Evolutionary conservation across 2,797 vertebrate species (phyloP).

Genomic region (Tinamus major): DNA sequence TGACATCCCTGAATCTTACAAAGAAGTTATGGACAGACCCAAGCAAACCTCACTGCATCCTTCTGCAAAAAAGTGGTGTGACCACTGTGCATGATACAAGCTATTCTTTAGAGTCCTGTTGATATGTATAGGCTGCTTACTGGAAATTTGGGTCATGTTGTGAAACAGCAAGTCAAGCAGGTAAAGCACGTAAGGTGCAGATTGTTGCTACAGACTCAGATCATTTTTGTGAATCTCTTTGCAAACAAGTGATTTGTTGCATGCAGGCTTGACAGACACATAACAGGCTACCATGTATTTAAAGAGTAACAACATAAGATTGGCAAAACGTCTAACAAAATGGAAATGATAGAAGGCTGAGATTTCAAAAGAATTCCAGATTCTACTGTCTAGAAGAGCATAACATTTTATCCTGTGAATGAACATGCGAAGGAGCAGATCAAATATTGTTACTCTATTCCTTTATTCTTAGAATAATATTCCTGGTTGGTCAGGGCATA

Average conservation of each 20-base stretch:
- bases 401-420: background rate
- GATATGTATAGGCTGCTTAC: background rate
- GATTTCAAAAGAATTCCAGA: background rate
- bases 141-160: background rate
- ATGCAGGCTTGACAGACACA: background rate
- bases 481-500: background rate
- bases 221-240: background rate
- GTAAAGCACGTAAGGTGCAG: background rate
- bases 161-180: background rate
- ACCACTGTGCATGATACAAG: rapidly evolving
- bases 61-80: background rate
- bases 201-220: background rate
- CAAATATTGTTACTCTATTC: background rate
- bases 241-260: background rate
- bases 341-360: background rate
- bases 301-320: background rate
- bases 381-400: background rate
- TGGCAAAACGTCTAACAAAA: background rate
- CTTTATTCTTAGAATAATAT: background rate
- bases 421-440: background rate
- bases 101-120: background rate
- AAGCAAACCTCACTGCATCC: background rate
- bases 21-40: background rate
- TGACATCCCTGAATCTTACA: background rate
- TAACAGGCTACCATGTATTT: background rate